Conservation (phyloP, 2,797 vertebrate species). For the Hemitrygon akajei region DNA sequence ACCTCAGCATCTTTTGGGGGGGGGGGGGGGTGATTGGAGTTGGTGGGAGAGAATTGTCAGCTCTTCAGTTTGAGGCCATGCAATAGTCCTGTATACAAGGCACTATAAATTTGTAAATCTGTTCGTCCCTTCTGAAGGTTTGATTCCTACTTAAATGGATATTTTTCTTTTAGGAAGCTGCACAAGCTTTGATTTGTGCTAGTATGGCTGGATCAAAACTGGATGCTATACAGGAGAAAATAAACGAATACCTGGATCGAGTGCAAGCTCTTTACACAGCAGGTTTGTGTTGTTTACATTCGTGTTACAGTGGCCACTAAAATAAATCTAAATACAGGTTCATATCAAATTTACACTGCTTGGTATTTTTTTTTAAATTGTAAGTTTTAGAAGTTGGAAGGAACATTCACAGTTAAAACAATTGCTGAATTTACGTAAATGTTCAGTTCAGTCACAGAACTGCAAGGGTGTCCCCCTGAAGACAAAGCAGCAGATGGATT, state of each 20-base stretch:
- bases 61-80: too few species aligned
- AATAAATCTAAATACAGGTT: not conserved
- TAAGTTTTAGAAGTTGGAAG: not conserved
- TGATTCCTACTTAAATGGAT: not conserved
- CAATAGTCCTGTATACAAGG: too few species aligned
- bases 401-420: not conserved
- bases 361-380: not conserved
- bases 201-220: slow-evolving; percentile 91
- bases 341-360: not conserved
- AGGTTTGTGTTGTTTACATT: slow-evolving; percentile 59
- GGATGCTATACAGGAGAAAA: slow-evolving; percentile 90
- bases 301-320: not conserved
- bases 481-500: slow-evolving; percentile 84
- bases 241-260: slow-evolving; percentile 87
- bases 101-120: not conserved
- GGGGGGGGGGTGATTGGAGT: too few species aligned
- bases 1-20: too few species aligned
- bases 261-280: slow-evolving; percentile 86
- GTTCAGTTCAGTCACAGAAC: slow-evolving; percentile 78
- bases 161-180: slow-evolving; percentile 72
- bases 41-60: too few species aligned
- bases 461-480: slow-evolving; percentile 73
- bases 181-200: slow-evolving; percentile 94
- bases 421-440: slow-evolving; percentile 14
- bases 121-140: not conserved